Conservation (phyloP, 1,140 invertebrate species). For the Delia radicum region DNA sequence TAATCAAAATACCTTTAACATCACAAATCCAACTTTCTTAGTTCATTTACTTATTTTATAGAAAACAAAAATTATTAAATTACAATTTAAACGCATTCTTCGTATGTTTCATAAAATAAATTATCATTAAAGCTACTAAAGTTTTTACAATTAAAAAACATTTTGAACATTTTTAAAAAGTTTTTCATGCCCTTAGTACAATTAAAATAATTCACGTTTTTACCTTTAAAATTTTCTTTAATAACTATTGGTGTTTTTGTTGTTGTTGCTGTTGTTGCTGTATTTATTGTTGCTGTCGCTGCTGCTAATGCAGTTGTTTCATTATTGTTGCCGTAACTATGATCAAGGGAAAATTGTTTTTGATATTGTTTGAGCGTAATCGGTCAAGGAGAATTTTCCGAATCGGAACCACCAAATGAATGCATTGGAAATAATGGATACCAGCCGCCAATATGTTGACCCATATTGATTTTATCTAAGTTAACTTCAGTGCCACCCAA, state of each 20-base stretch:
- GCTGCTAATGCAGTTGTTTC: background rate
- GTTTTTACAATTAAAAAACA: background rate
- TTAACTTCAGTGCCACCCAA: constrained; percentile 82
- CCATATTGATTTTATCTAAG: constrained; percentile 74
- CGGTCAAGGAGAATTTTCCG: constrained; percentile 68
- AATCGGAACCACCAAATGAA: constrained; percentile 63
- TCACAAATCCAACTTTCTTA: no score
- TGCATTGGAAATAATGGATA: constrained; percentile 83
- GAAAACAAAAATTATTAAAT: no score
- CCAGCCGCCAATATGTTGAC: constrained; percentile 77
- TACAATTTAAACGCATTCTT: background rate
- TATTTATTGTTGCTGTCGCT: background rate
- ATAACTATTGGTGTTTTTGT: background rate
- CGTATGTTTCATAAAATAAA: background rate
- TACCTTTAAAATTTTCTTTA: background rate
- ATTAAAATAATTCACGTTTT: background rate
- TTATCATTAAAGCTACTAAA: background rate
- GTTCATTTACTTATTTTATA: no score
- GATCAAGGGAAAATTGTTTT: background rate
- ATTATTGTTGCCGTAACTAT: background rate
- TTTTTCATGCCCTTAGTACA: background rate
- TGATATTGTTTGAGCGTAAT: constrained; percentile 28
- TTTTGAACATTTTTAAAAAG: background rate
- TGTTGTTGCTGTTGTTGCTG: background rate
- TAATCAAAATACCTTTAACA: no score